These are phyloP conservation scores for Schizaphis graminum DNA, from an alignment of 2,888 invertebrate genomes.

Conservation along the genomic window DNA sequence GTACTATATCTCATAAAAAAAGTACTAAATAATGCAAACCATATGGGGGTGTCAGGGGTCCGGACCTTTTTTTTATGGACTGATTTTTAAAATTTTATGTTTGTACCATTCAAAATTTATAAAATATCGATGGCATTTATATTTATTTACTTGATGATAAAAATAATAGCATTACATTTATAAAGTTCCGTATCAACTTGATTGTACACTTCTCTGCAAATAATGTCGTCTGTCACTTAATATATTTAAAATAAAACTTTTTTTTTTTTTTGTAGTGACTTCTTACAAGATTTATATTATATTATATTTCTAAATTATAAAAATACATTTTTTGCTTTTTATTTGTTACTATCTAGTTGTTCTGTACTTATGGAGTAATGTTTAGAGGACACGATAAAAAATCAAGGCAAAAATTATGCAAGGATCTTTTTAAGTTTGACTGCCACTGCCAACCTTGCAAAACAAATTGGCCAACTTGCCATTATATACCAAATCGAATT, in stretches of 20 bases:
- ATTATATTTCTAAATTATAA: not conserved
- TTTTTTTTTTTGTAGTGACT: not conserved
- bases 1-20: no score
- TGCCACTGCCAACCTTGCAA: slow-evolving; percentile 2
- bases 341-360: not conserved
- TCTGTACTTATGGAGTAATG: not conserved
- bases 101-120: not conserved
- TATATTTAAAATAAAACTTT: not conserved
- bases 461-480: not conserved
- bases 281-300: not conserved
- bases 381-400: not conserved
- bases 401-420: not conserved
- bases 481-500: not conserved
- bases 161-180: not conserved
- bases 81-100: not conserved
- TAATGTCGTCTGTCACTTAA: not conserved
- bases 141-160: not conserved
- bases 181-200: not conserved
- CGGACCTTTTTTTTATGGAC: no score
- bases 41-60: no score
- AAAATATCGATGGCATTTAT: not conserved
- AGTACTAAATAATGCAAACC: no score
- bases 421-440: not conserved
- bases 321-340: not conserved
- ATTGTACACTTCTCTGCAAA: not conserved